These are phyloP conservation scores for Aphelinus atriplicis DNA, from an alignment of 1,140 invertebrate species.

Conservation along the genomic window DNA sequence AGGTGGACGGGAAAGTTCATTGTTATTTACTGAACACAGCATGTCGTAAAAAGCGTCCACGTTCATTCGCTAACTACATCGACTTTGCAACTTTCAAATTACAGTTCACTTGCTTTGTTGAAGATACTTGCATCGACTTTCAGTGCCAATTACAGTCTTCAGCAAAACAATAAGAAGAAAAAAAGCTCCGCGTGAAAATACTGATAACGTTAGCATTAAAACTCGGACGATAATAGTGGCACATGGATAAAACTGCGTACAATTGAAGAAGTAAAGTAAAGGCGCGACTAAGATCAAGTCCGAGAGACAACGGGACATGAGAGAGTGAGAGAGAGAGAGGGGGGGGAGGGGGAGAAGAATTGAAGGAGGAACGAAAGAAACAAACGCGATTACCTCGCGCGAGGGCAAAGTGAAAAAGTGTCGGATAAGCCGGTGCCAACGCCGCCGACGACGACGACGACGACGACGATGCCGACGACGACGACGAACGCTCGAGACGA, in stretches of 20 bases:
- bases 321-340: neutral
- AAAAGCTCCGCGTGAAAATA: no score
- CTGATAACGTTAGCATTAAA: no score
- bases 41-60: neutral
- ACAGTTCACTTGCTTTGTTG: no score
- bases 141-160: no score
- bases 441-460: no score
- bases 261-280: constrained; percentile 2
- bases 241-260: no score
- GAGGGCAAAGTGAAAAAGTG: constrained; percentile 18
- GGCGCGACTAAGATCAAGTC: neutral
- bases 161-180: no score
- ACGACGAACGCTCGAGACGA: neutral
- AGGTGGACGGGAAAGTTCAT: constrained; percentile 10
- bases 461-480: neutral
- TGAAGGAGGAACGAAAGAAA: neutral
- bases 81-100: no score
- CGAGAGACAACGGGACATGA: neutral
- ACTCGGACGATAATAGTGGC: no score
- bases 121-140: no score
- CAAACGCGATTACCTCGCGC: neutral
- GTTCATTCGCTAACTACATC: neutral
- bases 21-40: neutral
- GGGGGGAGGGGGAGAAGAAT: neutral
- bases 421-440: constrained; percentile 12